Conservation (phyloP, 2,888 invertebrate genomes). For the Punctoribates punctum region DNA sequence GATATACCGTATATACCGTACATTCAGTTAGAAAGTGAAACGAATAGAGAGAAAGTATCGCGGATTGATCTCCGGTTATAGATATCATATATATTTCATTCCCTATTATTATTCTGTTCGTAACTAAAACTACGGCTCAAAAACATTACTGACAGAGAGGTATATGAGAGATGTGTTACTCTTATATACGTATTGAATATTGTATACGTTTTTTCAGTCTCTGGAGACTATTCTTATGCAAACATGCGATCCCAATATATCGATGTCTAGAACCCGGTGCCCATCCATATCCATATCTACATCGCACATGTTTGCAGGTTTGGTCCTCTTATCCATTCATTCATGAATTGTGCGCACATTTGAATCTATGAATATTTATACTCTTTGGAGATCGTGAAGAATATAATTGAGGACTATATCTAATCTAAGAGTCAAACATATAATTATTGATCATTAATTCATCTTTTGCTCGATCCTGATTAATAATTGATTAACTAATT, state of each 20-base stretch:
- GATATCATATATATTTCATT: conserved; percentile 11
- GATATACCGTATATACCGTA: neutral
- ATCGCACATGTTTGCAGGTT: neutral
- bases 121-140: conserved; percentile 14
- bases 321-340: conserved; percentile 15
- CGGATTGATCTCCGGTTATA: neutral
- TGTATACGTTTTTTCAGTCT: conserved; percentile 5
- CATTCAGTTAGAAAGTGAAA: neutral
- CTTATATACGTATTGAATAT: neutral
- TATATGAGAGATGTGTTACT: neutral
- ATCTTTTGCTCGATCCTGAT: neutral
- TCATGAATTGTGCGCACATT: neutral
- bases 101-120: neutral
- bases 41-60: neutral
- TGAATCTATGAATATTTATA: conserved; percentile 21
- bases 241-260: conserved; percentile 13
- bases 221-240: conserved; percentile 34
- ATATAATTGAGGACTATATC: neutral
- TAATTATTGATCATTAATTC: conserved; percentile 5
- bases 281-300: conserved; percentile 8
- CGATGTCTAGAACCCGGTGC: neutral
- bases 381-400: neutral
- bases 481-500: conserved; percentile 1
- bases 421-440: neutral
- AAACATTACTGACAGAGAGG: neutral